Evolutionary conservation across 2,888 invertebrate genomes (phyloP), one percentile per base, ranked within the genome.

Genomic region (Hyalella azteca): DNA sequence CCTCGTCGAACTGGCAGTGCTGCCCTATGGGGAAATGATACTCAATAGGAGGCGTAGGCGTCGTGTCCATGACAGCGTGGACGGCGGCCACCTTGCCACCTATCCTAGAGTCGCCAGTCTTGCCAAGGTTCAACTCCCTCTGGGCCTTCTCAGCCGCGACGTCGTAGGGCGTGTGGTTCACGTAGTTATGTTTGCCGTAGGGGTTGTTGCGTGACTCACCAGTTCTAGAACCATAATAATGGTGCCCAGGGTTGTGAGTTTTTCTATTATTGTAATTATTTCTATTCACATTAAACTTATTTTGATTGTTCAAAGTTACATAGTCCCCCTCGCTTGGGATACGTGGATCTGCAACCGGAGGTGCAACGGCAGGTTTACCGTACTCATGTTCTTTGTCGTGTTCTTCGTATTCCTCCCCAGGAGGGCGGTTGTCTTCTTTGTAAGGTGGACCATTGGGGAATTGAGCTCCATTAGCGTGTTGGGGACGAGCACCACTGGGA

Each of bases 11-110:
- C 15, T 29, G 36, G 39, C 66, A 66, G 19, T 66, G 32, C 66
- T 66, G 66, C 36, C 66, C 66, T 66, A 66, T 36, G n/a, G 66
- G 66, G 36, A 36, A 29, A 66, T 66, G 66, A 66, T 66, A 66
- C 29, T 66, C 36, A 66, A 36, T 32, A 59, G 59, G 59, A 36
- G 66, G 66, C 1, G 66, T n/a, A 15, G 66, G 66, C 2, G 66
- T 66, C 1, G 32, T 32, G 19, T 66, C 66, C 1, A 54, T 22
- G 5, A 36, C 39, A 36, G 66, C 66, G 3, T 66, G 66, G 19
- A 66, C 66, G 15, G 66, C 66, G 3, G 66, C 66, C 19, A 66
- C 66, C 66, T 66, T 66, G 19, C 36, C 66, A 9, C 11, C 66
- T 1, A 11, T 19, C 66, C 32, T 36, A 26, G 59, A 59, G 36